A percentile compares a stretch with the other conserved stretches of the same genome.
phyloP scores from a whole-genome alignment of 2,888 invertebrate genomes.

The Sarcophaga carnaria region DNA sequence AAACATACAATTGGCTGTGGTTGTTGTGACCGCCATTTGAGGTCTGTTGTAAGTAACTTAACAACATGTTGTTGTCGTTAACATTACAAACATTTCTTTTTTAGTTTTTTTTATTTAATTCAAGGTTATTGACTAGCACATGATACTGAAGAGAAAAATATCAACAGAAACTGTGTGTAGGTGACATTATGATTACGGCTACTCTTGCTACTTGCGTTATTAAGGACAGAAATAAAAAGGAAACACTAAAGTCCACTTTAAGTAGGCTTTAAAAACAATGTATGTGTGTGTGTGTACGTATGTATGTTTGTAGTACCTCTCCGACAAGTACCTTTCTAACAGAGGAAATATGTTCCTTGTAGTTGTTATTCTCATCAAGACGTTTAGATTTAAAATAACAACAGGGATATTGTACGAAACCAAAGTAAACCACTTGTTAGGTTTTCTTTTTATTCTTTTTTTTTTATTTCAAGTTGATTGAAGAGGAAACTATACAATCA shows the following conservation, averaged over 20 bases:
- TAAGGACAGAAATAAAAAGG: not conserved
- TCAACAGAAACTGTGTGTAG: not conserved
- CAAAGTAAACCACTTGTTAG: slow-evolving; percentile 25
- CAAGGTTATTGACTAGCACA: not conserved
- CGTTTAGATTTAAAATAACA: too few relatives aligned
- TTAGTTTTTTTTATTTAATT: not conserved
- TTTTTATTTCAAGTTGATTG: slow-evolving; percentile 23
- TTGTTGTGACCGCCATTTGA: not conserved
- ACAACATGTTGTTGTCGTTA: not conserved
- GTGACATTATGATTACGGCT: not conserved
- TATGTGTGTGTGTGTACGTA: not conserved
- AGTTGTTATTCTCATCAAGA: not conserved
- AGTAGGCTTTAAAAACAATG: not conserved
- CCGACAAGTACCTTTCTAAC: too few relatives aligned
- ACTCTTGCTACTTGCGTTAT: not conserved
- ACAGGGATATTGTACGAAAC: not conserved
- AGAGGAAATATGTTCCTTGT: not conserved
- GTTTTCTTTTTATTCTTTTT: not conserved
- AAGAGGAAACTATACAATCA: slow-evolving; percentile 36
- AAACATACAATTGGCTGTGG: not conserved
- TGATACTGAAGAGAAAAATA: not conserved
- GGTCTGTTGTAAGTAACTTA: too few relatives aligned
- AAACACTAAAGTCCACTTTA: not conserved
- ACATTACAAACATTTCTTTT: not conserved
- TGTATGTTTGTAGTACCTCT: not conserved